phyloP scores from a whole-genome alignment of 2,888 invertebrate genomes.

The Pseudanteris insignis region DNA sequence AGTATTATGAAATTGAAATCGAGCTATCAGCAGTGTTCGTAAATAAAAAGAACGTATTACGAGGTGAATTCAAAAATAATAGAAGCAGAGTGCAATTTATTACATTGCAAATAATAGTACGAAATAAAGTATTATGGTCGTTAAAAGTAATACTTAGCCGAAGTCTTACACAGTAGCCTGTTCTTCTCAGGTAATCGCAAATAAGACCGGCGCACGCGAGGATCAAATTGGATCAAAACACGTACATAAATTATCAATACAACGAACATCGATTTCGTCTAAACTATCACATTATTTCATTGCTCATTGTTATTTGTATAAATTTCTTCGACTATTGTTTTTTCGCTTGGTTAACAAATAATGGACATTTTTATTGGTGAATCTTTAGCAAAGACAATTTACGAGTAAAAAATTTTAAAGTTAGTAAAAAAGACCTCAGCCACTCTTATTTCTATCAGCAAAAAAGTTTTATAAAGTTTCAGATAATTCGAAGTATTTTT shows the following conservation, averaged over 20 bases:
- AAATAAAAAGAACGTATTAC: background rate
- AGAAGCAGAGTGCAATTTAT: background rate
- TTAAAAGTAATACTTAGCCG: constrained; percentile 11
- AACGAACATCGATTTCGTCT: constrained; percentile 12
- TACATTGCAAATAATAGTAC: constrained; percentile 1
- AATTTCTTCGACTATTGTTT: too few species aligned
- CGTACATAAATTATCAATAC: constrained; percentile 16
- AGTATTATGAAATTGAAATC: background rate
- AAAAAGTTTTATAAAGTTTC: too few species aligned
- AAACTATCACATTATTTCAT: constrained; percentile 6
- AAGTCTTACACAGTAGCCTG: constrained; percentile 19
- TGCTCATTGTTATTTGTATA: constrained; percentile 15
- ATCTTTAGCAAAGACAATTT: too few species aligned
- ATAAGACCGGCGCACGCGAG: constrained; percentile 26
- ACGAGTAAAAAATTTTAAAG: too few species aligned
- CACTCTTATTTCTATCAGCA: background rate
- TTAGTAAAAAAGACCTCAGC: too few species aligned
- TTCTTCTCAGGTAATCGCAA: constrained; percentile 23
- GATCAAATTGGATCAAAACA: constrained; percentile 20
- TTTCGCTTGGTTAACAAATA: too few species aligned
- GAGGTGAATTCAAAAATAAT: background rate
- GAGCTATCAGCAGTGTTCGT: background rate
- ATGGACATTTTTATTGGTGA: too few species aligned
- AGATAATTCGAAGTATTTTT: too few species aligned
- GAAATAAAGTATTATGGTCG: constrained; percentile 10